phyloP scores from a whole-genome alignment of 2,888 invertebrate species.

The Trypoxylon attenuatum region DNA sequence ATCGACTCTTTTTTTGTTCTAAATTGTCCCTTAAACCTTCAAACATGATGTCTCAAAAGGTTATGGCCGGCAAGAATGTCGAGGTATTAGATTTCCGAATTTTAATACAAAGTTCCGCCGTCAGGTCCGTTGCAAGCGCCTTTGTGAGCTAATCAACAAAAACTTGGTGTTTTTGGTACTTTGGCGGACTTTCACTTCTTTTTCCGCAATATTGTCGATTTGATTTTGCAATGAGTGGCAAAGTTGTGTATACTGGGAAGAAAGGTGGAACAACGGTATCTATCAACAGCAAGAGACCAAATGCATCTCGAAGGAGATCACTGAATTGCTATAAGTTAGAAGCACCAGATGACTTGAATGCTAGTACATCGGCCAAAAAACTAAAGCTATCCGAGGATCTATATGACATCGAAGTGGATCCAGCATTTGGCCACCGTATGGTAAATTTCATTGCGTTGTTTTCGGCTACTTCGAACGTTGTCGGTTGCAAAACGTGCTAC shows the following conservation, averaged over 20 bases:
- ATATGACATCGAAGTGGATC: too few relatives aligned
- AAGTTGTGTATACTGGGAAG: slow-evolving; percentile 7
- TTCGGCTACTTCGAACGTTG: not conserved
- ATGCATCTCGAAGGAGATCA: too few relatives aligned
- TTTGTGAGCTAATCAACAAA: slow-evolving; percentile 1
- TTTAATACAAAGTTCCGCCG: slow-evolving; percentile 24
- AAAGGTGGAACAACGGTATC: slow-evolving; percentile 15
- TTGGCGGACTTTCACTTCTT: not conserved
- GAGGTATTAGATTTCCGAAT: slow-evolving; percentile 18
- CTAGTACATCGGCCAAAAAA: too few relatives aligned
- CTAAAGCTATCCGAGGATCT: too few relatives aligned
- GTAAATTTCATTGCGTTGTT: slow-evolving; percentile 5
- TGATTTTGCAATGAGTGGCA: slow-evolving; percentile 16
- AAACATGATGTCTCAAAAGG: too few relatives aligned
- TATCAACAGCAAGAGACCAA: slow-evolving; percentile 12
- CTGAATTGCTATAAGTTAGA: too few relatives aligned
- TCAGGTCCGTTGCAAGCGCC: slow-evolving; percentile 13
- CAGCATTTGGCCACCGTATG: too few relatives aligned
- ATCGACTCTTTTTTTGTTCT: slow-evolving; percentile 16
- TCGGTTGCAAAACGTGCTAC: not conserved
- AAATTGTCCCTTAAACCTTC: slow-evolving; percentile 16
- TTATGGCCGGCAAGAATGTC: slow-evolving; percentile 24
- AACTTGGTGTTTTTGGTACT: slow-evolving; percentile 6
- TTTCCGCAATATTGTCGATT: too few relatives aligned
- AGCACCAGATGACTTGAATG: too few relatives aligned